Percentiles rank a stretch among this genome's conserved stretches.
Evolutionary conservation across 2,888 invertebrate genomes (phyloP).

Genomic region (Drosophila rellima): DNA sequence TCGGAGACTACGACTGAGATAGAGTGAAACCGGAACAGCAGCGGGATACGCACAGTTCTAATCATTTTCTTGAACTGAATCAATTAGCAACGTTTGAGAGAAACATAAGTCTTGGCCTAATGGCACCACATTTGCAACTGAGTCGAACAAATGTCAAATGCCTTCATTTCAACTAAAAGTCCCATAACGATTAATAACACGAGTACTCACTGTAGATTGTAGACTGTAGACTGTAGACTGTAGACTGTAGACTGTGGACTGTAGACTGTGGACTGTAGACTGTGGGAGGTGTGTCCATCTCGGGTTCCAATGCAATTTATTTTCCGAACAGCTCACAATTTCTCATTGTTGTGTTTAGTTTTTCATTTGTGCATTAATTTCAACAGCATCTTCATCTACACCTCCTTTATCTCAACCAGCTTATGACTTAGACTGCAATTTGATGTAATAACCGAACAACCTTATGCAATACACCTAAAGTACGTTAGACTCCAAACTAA

Average conservation of each 20-base stretch:
- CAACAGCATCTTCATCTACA: not conserved
- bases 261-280: not conserved
- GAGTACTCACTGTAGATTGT: not conserved
- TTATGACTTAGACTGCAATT: not conserved
- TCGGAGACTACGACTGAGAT: not conserved
- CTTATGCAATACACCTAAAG: not conserved
- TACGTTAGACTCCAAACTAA: too few relatives aligned
- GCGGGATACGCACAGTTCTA: conserved; percentile 56
- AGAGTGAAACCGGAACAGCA: conserved; percentile 55
- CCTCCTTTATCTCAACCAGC: not conserved
- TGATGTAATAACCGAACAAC: not conserved
- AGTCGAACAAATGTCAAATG: conserved; percentile 48
- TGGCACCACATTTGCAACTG: conserved; percentile 49
- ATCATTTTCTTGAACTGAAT: conserved; percentile 30
- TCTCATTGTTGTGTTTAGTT: conserved; percentile 37
- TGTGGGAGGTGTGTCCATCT: conserved; percentile 59
- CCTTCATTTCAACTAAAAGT: conserved; percentile 32
- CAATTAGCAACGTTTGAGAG: conserved; percentile 56
- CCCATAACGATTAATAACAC: conserved; percentile 45
- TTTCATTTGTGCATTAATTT: conserved; percentile 32
- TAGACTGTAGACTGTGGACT: conserved; percentile 2
- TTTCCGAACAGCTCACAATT: conserved; percentile 31
- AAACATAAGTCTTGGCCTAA: conserved; percentile 38
- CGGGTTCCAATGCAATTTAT: conserved; percentile 35
- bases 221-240: not conserved